Evolutionary conservation across 2,888 invertebrate species (phyloP), one percentile per base, ranked within the genome.

Genomic region (Proisotoma minuta): DNA sequence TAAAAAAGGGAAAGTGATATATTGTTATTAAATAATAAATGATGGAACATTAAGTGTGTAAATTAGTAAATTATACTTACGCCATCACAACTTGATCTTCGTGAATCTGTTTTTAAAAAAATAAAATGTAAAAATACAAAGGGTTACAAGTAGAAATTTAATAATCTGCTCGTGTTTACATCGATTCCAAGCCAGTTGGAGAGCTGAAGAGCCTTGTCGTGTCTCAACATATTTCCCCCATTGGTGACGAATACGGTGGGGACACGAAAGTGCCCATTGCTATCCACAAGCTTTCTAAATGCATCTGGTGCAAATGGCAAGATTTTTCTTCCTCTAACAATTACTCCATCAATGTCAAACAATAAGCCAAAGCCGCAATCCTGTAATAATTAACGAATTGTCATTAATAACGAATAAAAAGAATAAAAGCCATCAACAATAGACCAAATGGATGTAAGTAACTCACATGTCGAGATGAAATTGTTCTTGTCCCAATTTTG

Each of bases 341-440:
- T 81, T 1, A 86, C 85, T 1, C 85, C 86, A 75, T 86, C 85
- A 66, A 86, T 85, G 74, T 86, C 85, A 74, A 86, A 84, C 39
- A 85, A 77, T 51, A 86, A 77, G n/a, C 85, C 85, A 77, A 85
- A 85, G 39, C 65, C 68, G 8, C 61, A 47, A 5, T 58, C 12
- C 23, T 43, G 15, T 18, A 49, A 23, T 39, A 43, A 40, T 22
- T 26, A 51, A 39, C 23, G 18, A n/a, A n/a, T n/a, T n/a, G n/a
- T n/a, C n/a, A n/a, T n/a, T 22, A 26, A 26, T 23, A 4, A 43
- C 2, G 18, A 53, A 20, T 10, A 23, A 51, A 23, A 51, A 24
- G 12, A 12, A 10, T 28, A 53, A 53, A 12, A 27, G 26, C 18
- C 53, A 52, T 2, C 28, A 27, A 51, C 5, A 18, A n/a, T n/a